Conservation (phyloP, 2,888 invertebrate species). For the Brenthis ino region DNA sequence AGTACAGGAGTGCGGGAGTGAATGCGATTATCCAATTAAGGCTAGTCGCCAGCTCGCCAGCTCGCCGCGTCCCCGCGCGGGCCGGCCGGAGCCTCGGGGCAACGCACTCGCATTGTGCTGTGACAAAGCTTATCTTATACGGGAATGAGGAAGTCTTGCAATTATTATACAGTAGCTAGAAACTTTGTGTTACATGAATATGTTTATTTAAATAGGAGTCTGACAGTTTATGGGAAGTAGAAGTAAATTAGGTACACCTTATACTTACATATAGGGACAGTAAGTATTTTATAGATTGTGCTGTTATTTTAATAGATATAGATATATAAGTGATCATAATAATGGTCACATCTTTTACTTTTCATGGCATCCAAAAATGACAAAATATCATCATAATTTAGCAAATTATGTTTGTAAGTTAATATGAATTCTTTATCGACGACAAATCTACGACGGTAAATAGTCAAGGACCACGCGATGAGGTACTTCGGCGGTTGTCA, state of each 20-base stretch:
- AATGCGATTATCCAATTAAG: constrained; percentile 52
- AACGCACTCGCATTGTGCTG: constrained; percentile 35
- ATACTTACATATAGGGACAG: too few relatives aligned
- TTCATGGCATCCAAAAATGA: neutral
- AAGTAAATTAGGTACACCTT: too few relatives aligned
- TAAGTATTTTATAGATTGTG: too few relatives aligned
- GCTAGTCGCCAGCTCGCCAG: constrained; percentile 45
- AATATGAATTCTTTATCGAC: neutral
- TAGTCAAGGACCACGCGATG: constrained; percentile 9
- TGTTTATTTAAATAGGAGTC: neutral
- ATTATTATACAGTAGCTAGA: constrained; percentile 21
- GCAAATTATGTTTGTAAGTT: neutral
- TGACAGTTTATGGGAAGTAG: neutral
- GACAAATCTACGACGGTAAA: neutral
- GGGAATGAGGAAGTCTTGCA: constrained; percentile 32
- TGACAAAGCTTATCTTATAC: constrained; percentile 22
- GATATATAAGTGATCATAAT: too few relatives aligned
- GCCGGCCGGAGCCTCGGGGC: constrained; percentile 31
- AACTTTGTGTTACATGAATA: neutral
- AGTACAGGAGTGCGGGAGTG: constrained; percentile 30
- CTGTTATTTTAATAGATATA: too few relatives aligned
- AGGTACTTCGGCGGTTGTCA: neutral
- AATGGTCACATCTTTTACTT: too few relatives aligned
- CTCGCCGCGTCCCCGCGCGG: constrained; percentile 43
- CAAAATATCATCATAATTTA: neutral